Base-by-base conservation (phyloP, 1,140 invertebrate species). In the Pseudomyrmex sp. region DNA sequence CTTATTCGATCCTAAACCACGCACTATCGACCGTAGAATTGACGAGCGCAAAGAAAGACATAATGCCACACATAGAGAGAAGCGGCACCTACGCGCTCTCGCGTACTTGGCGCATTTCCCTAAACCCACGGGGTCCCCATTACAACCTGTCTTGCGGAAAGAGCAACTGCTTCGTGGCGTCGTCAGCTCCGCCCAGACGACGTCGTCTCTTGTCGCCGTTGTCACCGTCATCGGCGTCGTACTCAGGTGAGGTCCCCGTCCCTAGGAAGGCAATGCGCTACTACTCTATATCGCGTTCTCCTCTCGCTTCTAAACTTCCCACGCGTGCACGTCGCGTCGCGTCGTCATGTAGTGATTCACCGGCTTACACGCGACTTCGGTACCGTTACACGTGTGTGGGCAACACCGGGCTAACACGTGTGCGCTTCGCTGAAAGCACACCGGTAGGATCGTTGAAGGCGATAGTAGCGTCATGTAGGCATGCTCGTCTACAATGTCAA, bases 341-440 rank as follows among this genome's bases (percentile, higher is more conserved):
- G 13, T 74, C 58, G 68, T 20, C 46, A 79, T 88, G 62, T 20
- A 73, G 87, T 89, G 88, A 90, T 90, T 90, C 90, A 90, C 85
- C 89, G 82, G 84, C 80, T 88, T 87, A 85, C 90, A 90, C 88
- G 82, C 88, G 82, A 84, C 84, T 82, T 75, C 61, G 83, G 82
- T 88, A 89, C 84, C 88, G 89, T 90, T 91, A 90, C 76, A 68
- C 86, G 86, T 76, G 88, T 90, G 86, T 87, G 82, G 69, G 83
- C 84, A 76, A 35, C 58, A 68, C 58, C 44, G 23, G 35, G 74
- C 69, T 77, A 35, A 84, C 84, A 83, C 84, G 75, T 86, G 87
- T 65, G 73, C 83, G 79, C 54, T 20, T 44, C 48, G 46, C 15
- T 50, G 69, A 54, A 23, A 23, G 73, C 72, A 35, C 68, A 77